A percentile compares a stretch with the other conserved stretches of the same genome.
phyloP scores from a whole-genome alignment of 2,797 vertebrate species.

The Sebastiscus tertius region DNA sequence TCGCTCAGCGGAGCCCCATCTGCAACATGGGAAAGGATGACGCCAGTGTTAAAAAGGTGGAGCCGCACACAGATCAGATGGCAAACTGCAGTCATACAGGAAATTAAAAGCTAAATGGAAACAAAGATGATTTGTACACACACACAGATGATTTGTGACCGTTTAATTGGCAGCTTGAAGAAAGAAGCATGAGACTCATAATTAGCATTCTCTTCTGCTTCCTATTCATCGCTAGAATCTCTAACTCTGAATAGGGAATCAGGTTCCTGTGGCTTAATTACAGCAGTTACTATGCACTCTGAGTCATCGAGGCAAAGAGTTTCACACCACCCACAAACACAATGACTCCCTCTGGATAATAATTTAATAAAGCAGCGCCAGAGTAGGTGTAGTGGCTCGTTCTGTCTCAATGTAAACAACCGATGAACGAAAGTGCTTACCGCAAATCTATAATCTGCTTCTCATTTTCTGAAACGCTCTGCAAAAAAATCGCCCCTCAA shows the following conservation, averaged over 20 bases:
- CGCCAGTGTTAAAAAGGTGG: slow-evolving; percentile 18
- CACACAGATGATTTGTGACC: slow-evolving; percentile 20
- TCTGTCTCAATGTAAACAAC: slow-evolving; percentile 29
- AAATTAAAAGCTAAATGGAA: slow-evolving; percentile 55
- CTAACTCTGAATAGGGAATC: slow-evolving; percentile 18
- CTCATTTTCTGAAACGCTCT: slow-evolving; percentile 16
- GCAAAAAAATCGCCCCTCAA: not conserved
- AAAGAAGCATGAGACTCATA: slow-evolving; percentile 19
- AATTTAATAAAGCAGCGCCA: slow-evolving; percentile 17
- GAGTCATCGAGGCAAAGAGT: slow-evolving; percentile 49
- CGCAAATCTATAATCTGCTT: slow-evolving; percentile 28
- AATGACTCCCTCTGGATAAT: slow-evolving; percentile 27
- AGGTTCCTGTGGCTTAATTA: slow-evolving; percentile 46
- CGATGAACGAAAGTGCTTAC: slow-evolving; percentile 39
- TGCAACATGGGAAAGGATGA: slow-evolving; percentile 60
- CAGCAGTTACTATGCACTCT: slow-evolving; percentile 37
- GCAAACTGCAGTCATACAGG: slow-evolving; percentile 29
- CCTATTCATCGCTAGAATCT: slow-evolving; percentile 5
- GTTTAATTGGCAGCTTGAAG: slow-evolving; percentile 30
- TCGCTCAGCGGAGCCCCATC: slow-evolving; percentile 92
- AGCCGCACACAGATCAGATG: slow-evolving; percentile 2
- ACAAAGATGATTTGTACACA: slow-evolving; percentile 32
- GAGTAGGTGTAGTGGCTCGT: slow-evolving; percentile 12
- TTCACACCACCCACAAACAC: slow-evolving; percentile 45
- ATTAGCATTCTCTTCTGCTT: slow-evolving; percentile 35